phyloP scores from a whole-genome alignment of 2,113 vertebrate species.

The Ctenomys sociabilis region DNA sequence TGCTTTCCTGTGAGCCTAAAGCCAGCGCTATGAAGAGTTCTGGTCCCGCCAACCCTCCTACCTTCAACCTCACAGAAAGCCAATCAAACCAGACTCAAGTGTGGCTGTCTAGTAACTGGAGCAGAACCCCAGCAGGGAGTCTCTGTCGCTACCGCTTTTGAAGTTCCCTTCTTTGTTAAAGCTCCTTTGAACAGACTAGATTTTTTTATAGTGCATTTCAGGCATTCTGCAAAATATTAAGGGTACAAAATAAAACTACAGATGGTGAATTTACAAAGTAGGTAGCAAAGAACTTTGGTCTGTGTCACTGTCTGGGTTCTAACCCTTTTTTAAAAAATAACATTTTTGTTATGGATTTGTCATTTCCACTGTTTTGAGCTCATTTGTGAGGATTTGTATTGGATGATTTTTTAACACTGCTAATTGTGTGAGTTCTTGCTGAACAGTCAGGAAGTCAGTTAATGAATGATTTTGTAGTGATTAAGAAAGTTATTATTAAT shows the following conservation, averaged over 20 bases:
- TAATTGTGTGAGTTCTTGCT: slow-evolving; percentile 18
- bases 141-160: slow-evolving; percentile 6
- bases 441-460: slow-evolving; percentile 44
- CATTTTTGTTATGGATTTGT: not conserved
- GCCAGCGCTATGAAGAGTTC: slow-evolving; percentile 51
- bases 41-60: not conserved
- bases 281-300: slow-evolving; percentile 49
- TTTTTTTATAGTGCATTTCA: slow-evolving; percentile 65
- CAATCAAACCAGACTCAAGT: slow-evolving; percentile 31
- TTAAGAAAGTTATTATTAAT: slow-evolving; percentile 52
- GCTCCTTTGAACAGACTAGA: slow-evolving; percentile 66
- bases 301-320: slow-evolving; percentile 30
- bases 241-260: slow-evolving; percentile 34
- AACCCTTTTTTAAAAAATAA: not conserved
- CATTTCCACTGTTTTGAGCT: slow-evolving; percentile 35
- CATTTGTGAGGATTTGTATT: slow-evolving; percentile 30
- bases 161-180: slow-evolving; percentile 30
- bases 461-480: slow-evolving; percentile 29
- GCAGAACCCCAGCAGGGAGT: not conserved
- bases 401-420: not conserved
- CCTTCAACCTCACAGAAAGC: slow-evolving; percentile 30
- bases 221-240: slow-evolving; percentile 64
- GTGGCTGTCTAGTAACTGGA: slow-evolving; percentile 58
- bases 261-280: slow-evolving; percentile 62
- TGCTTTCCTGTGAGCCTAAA: slow-evolving; percentile 49